Evolutionary conservation across 2,797 vertebrate species (phyloP).

Genomic region (Platyrinchus mystaceus): DNA sequence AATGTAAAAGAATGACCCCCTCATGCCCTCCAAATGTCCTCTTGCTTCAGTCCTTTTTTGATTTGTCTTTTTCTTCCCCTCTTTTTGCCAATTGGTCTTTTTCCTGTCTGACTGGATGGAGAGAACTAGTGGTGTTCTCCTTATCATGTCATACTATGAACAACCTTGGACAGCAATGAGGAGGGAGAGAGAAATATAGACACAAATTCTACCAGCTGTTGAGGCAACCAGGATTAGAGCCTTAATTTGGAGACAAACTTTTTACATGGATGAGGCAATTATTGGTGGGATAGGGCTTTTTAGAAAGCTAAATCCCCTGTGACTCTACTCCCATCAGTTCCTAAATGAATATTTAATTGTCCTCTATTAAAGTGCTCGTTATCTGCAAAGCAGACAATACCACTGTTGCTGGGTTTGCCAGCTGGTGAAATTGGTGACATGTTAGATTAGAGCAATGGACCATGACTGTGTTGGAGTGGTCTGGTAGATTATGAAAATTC

Average conservation of each 20-base stretch:
- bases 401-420: neutral
- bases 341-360: constrained; percentile 11
- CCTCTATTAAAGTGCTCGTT: neutral
- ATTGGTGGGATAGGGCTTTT: neutral
- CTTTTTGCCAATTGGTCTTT: neutral
- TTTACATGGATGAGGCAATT: neutral
- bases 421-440: neutral
- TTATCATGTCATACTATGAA: neutral
- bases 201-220: neutral
- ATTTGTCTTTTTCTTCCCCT: neutral
- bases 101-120: neutral
- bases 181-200: neutral
- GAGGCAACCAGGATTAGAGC: neutral
- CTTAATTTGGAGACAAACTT: neutral
- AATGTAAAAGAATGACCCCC: neutral
- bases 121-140: neutral
- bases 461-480: neutral
- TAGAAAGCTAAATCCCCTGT: neutral
- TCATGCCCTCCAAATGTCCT: neutral
- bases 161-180: neutral
- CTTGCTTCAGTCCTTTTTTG: neutral
- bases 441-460: neutral
- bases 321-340: neutral
- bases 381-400: neutral
- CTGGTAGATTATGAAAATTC: neutral